Percentiles rank a stretch among this genome's conserved stretches.
Conservation (phyloP, 2,888 invertebrate genomes). For the Harpagoxenus sublaevis region DNA sequence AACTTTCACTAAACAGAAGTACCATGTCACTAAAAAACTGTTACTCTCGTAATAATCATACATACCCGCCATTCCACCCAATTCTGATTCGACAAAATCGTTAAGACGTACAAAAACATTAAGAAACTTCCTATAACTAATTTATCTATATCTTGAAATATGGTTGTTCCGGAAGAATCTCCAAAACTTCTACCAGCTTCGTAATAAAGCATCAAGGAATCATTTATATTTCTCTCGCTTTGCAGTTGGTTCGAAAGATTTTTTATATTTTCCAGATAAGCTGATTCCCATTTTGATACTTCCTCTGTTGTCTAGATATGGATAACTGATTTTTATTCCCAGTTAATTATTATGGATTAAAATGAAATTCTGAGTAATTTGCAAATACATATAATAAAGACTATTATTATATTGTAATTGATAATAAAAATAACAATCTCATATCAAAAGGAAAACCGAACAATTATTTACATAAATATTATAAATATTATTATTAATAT, state of each 20-base stretch:
- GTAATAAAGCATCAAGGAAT: conserved; percentile 76
- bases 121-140: conserved; percentile 90
- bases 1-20: not conserved
- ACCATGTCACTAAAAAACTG: not conserved
- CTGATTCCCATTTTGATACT: conserved; percentile 81
- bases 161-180: conserved; percentile 90
- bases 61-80: conserved; percentile 91
- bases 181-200: conserved; percentile 89
- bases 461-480: not conserved
- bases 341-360: not conserved
- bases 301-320: conserved; percentile 80
- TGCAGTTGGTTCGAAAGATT: conserved; percentile 70
- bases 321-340: not conserved
- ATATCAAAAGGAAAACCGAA: not conserved
- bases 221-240: conserved; percentile 53
- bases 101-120: conserved; percentile 92
- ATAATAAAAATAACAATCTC: not conserved
- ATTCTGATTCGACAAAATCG: conserved; percentile 92
- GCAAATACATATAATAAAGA: not conserved
- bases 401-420: not conserved
- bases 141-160: conserved; percentile 92
- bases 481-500: conserved; percentile 8
- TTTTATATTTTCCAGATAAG: conserved; percentile 76
- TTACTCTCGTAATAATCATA: not conserved
- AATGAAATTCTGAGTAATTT: conserved; percentile 5